phyloP scores from a whole-genome alignment of 2,888 invertebrate genomes.

The Gryllus longicercus region DNA sequence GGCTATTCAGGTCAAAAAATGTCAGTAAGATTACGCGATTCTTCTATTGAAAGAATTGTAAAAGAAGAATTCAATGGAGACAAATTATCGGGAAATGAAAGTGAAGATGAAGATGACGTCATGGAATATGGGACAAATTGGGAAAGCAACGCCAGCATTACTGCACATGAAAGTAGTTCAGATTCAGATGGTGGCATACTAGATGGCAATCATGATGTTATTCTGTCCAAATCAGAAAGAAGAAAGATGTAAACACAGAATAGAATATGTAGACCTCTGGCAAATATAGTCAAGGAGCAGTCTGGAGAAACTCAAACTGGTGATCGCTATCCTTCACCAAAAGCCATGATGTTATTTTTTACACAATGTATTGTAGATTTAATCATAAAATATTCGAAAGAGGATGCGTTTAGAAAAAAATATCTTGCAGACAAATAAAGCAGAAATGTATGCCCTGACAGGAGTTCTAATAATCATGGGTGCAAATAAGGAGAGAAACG shows the following conservation, averaged over 20 bases:
- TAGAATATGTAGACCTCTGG: neutral
- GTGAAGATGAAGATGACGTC: neutral
- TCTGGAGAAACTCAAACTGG: neutral
- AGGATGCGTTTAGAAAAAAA: no score
- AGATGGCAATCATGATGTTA: no score
- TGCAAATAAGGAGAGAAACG: no score
- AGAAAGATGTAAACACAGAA: neutral
- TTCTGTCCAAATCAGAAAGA: neutral
- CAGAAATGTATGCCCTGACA: no score
- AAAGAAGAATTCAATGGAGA: neutral
- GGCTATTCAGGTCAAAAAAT: neutral
- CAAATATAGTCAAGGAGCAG: neutral
- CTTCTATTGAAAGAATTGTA: neutral
- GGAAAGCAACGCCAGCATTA: neutral
- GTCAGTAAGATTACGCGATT: neutral
- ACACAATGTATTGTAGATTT: no score
- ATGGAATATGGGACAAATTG: neutral
- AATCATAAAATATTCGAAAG: no score
- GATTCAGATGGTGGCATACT: neutral
- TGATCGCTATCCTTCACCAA: no score
- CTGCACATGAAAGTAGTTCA: neutral
- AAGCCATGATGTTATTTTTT: no score
- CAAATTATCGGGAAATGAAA: neutral
- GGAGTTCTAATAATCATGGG: no score
- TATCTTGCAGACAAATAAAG: no score